phyloP scores from a whole-genome alignment of 1,140 invertebrate genomes.

The Tribolium castaneum region DNA sequence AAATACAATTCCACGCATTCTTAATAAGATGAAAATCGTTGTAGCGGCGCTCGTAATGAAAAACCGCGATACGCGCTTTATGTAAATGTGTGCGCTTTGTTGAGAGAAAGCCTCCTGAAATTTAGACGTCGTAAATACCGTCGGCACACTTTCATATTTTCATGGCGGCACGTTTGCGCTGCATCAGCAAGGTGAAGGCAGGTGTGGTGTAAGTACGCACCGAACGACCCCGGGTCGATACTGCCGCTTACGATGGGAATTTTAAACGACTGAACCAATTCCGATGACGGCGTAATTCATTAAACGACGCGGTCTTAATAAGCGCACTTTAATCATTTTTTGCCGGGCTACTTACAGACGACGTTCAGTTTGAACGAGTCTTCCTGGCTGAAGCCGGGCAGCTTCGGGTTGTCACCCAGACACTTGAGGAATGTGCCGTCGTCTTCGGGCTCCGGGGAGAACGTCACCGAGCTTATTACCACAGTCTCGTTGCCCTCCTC shows the following conservation, averaged over 20 bases:
- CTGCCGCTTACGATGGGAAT: slow-evolving; percentile 24
- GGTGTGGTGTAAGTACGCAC: slow-evolving; percentile 18
- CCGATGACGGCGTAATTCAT: not conserved
- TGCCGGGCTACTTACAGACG: slow-evolving; percentile 79
- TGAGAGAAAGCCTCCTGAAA: slow-evolving; percentile 40
- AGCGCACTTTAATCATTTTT: slow-evolving; percentile 1
- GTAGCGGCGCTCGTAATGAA: slow-evolving; percentile 49
- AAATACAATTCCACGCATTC: slow-evolving; percentile 58
- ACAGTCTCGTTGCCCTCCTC: slow-evolving; percentile 74
- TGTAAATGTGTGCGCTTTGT: slow-evolving; percentile 49
- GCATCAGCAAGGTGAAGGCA: slow-evolving; percentile 31
- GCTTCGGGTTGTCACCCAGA: slow-evolving; percentile 82
- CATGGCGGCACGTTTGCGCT: slow-evolving; percentile 24
- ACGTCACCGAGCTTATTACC: slow-evolving; percentile 81
- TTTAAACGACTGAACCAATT: slow-evolving; percentile 12
- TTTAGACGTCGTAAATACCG: slow-evolving; percentile 46
- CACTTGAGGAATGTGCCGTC: slow-evolving; percentile 85
- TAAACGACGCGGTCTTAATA: slow-evolving; percentile 17
- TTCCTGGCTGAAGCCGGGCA: slow-evolving; percentile 78
- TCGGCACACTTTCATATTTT: slow-evolving; percentile 48
- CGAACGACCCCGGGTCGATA: not conserved
- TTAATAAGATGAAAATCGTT: slow-evolving; percentile 58
- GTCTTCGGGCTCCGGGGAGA: slow-evolving; percentile 84
- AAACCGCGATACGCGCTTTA: slow-evolving; percentile 53
- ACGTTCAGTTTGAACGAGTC: slow-evolving; percentile 85